Base-by-base conservation (phyloP, 64 coral and sea anemone species). In the Actinia tenebrosa region DNA sequence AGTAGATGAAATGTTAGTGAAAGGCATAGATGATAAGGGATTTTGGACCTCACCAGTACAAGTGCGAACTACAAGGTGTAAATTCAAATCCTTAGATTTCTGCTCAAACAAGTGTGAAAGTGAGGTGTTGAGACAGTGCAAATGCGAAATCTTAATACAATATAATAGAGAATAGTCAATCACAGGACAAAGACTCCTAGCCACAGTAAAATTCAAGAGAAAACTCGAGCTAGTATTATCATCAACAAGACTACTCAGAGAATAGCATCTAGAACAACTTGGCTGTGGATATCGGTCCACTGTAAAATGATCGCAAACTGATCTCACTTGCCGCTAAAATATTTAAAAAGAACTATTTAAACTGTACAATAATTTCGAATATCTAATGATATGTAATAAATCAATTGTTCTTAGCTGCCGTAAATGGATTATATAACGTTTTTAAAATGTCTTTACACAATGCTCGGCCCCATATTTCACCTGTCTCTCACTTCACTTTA, bases 301-400 rank as follows among this genome's bases (percentile, higher is more conserved):
- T 75, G 69, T 75, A 11, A 75, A 75, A 75, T 18, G 27, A 79
- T 46, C 77, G 26, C 79, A 81, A 50, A 50, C 17, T 81, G 79
- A 81, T 81, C 44, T 45, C 79, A 50, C 50, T 81, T 81, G 79
- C 44, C 79, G 79, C 44, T 81, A 81, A 81, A 81, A 81, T 81
- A 81, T 53, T 45, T 50, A n/a, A 81, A 58, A 81, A 53, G 50
- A 81, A 50, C 79, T 53, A 53, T 81, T 81, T 81, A 81, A 81
- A 81, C 44, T 81, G 79, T 81, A 23, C 79, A 81, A 81, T 81
- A 45, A 81, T 81, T 81, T 81, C 53, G 44, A 53, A 45, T 81
- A 81, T 81, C 50, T 81, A 81, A 81, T 81, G 79, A 81, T 81
- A 53, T 53, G 79, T 53, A 81, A 81, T 81, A 45, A 81, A 81